Evolutionary conservation across 2,888 invertebrate species (phyloP), one percentile per base, ranked within the genome.

Genomic region (Steromphala cineraria): DNA sequence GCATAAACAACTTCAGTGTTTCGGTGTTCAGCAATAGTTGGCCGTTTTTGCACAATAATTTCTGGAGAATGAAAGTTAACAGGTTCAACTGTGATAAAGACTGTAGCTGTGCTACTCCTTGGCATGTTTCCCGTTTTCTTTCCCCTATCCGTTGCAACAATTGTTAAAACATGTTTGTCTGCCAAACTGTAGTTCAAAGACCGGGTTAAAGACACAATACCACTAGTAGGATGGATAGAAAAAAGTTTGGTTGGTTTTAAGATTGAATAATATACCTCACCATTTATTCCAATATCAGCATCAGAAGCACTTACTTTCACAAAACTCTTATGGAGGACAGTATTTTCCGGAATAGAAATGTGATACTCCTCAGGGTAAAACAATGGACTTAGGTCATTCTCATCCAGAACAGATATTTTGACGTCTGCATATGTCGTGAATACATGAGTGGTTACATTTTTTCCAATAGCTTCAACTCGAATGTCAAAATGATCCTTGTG

Each of bases 241-340:
- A 99, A 99, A 19, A 86, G 83, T 5, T 91, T 89, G 67, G 96
- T 97, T 81, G 95, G 95, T 88, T 97, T 96, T 76, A 95, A 95
- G 90, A 99, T 96, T 93, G 97, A 98, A 94, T 98, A 99, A 94
- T 99, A 99, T 89, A 99, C 97, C 94, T 99, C 98, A 0, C 98
- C 98, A 93, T 99, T 99, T 89, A 97, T 95, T 2, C 99, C 99
- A 53, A 97, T 94, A 93, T 99, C 99, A 3, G 99, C 98, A 94
- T 99, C 99, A 91, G 98, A 98, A 0, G 99, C 99, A 53, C 96
- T 93, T 15, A 95, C 94, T 83, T 91, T 91, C 53, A 96, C 94
- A 81, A 98, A 95, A 92, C 96, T 97, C 80, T 96, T 95, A 94
- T 98, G 97, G 81, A 97, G 94, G 15, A 97, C 96, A 82, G 96